Evolutionary conservation across 2,797 vertebrate species (phyloP), one percentile per base, ranked within the genome.

Genomic region (Lutjanus campechanus): DNA sequence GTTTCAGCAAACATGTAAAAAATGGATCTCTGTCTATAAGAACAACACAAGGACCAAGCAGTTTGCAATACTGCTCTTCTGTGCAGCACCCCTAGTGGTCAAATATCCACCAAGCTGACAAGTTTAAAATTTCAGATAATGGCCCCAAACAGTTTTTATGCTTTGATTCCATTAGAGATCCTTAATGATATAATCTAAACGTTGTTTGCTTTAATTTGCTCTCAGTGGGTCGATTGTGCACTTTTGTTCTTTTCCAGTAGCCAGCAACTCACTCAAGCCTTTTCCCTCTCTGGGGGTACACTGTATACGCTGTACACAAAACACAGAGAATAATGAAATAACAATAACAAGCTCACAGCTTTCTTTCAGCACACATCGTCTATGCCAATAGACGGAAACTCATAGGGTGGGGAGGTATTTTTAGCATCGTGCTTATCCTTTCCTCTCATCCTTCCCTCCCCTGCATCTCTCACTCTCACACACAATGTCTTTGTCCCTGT

Each of bases 341-440:
- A 86, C 82, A 89, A 87, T 85, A 77, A 88, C 68, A 89, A 90
- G 73, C 91, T 84, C 79, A 79, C 69, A 50, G 87, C 85, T 86
- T 91, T 85, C 90, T 85, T 93, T 86, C 71, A 80, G 84, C 64
- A 62, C 22, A 59, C 71, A 76, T 83, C 25, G 41, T 85, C 82
- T 83, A 49, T 81, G 83, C 63, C 77, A 89, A 77, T 73, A 86
- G 78, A 84, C 9, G 59, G 82, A 83, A 90, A 86, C 78, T 89
- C 87, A 76, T 67, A 70, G 86, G 85, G 80, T 85, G 78, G 76
- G 67, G 71, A 82, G 69, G 51, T 93, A 91, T 94, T 92, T 93
- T 89, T 93, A 90, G 90, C 85, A 85, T 25, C 62, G 58, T 89
- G 82, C 83, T 92, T 89, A 92, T 93, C 88, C 84, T 88, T 47